A percentile compares a stretch with the other conserved stretches of the same genome.
Conservation (phyloP, 2,888 invertebrate genomes). For the Spisula solida region DNA sequence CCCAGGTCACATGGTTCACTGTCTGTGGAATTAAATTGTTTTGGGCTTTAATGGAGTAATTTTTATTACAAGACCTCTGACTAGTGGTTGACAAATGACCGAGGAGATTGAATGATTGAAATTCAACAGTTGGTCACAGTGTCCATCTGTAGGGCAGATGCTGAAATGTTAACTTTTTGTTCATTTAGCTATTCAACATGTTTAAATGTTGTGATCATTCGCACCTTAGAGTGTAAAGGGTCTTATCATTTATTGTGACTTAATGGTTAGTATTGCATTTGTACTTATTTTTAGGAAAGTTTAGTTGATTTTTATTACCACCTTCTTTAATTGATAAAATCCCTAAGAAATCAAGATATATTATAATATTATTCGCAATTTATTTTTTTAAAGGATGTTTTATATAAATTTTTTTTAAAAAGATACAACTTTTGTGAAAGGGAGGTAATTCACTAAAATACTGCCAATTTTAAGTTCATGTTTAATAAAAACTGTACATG, state of each 20-base stretch:
- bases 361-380: no score
- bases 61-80: conserved; percentile 12
- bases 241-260: background rate
- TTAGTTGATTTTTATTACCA: no score
- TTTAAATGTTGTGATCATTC: background rate
- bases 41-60: background rate
- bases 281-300: no score
- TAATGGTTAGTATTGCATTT: no score
- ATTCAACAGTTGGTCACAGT: background rate
- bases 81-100: conserved; percentile 7
- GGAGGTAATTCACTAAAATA: no score
- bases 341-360: no score
- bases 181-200: background rate
- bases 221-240: background rate
- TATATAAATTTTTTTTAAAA: no score
- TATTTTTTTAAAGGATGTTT: no score
- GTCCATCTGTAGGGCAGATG: background rate
- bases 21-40: background rate
- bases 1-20: background rate
- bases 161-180: background rate
- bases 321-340: no score
- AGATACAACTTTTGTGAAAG: no score
- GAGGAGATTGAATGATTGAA: background rate
- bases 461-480: no score
- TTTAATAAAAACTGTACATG: no score